Evolutionary conservation across 2,797 vertebrate genomes (phyloP), one percentile per base, ranked within the genome.

Genomic region (Furcifer pardalis): DNA sequence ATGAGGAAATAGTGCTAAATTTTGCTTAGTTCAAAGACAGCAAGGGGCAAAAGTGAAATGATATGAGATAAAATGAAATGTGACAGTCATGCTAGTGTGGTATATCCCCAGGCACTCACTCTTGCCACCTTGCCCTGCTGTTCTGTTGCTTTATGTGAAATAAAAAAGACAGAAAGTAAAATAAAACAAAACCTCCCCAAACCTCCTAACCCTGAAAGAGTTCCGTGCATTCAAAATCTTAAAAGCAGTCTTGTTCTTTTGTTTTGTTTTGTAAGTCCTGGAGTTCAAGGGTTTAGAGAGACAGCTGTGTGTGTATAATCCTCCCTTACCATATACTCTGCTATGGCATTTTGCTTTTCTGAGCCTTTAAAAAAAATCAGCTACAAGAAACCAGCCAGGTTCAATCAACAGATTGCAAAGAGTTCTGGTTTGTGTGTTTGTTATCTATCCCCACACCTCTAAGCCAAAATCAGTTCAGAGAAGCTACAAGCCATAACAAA

Each of bases 31-130:
- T 2, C 69, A 73, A 62, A 77, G 40, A 32, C 56, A 82, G 80
- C 37, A 73, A 32, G 80, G 56, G 56, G 52, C 21, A 27, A 73
- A 73, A 25, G 56, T 62, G 56, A 73, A 73, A 32, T 37, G 49
- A 56, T 42, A 60, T 56, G 66, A 30, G 40, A 71, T 81, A 42
- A 81, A 69, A 81, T 82, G 69, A 62, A 73, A 73, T 82, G 80
- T 73, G 40, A 73, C 80, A 46, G 56, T 27, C 35, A 25, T 30
- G 30, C 12, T 15, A 60, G 75, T 60, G 56, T 23, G 80, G 32
- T 56, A 46, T 69, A 42, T 30, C 52, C 23, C n/a, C 32, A 71
- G 13, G 52, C 30, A 32, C 68, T 60, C 56, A 62, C 56, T 82
- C 40, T 32, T 59, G 23, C 56, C 40, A 73, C 17, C 7, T 23